Evolutionary conservation across 2,888 invertebrate genomes (phyloP).

Genomic region (Xanthorhoe designata): DNA sequence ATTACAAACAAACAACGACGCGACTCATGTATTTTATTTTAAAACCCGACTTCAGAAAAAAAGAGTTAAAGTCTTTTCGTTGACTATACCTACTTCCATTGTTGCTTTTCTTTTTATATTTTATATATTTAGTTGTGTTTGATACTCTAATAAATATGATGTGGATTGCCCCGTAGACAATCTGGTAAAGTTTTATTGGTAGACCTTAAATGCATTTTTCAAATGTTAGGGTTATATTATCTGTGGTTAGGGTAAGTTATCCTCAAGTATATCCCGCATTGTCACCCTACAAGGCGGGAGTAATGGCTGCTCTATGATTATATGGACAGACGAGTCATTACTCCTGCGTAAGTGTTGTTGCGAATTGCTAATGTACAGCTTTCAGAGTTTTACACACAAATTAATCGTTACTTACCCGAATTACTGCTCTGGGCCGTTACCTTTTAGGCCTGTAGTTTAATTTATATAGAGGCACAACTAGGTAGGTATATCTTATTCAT

Average conservation of each 20-base stretch:
- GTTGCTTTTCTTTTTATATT: too few species aligned
- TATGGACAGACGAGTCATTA: constrained; percentile 86
- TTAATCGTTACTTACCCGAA: constrained; percentile 75
- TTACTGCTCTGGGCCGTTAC: constrained; percentile 58
- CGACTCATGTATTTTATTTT: too few species aligned
- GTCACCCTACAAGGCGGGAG: constrained; percentile 68
- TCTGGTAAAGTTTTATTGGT: too few species aligned
- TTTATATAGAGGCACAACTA: not conserved
- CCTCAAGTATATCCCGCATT: constrained; percentile 15
- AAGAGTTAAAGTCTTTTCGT: too few species aligned
- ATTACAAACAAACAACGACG: too few species aligned
- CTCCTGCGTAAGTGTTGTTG: constrained; percentile 84
- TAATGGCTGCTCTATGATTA: constrained; percentile 85
- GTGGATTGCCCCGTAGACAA: too few species aligned
- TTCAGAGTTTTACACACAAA: constrained; percentile 79
- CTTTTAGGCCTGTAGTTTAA: constrained; percentile 25
- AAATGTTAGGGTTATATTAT: too few species aligned
- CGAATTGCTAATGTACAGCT: constrained; percentile 82
- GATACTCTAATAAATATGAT: too few species aligned
- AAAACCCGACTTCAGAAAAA: too few species aligned
- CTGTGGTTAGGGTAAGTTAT: not conserved
- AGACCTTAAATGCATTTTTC: too few species aligned
- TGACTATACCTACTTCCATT: too few species aligned
- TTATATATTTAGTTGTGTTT: too few species aligned
- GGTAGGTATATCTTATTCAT: not conserved